phyloP scores from a whole-genome alignment of 2,113 vertebrate genomes.

The Rallus limicola region DNA sequence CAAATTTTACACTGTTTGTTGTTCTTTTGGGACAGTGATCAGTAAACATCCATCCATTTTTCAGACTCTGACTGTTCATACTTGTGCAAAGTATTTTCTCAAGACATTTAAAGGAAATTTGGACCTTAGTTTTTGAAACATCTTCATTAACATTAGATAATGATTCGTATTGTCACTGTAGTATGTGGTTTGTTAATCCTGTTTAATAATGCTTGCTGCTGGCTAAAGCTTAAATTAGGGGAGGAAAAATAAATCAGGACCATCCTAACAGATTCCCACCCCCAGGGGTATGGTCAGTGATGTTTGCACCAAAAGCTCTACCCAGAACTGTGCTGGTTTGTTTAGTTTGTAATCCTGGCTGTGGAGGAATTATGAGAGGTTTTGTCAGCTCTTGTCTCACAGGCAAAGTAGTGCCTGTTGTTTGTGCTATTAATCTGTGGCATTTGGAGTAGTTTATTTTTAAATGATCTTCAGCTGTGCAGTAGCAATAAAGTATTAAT shows the following conservation, averaged over 20 bases:
- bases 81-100: neutral
- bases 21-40: neutral
- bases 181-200: neutral
- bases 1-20: neutral
- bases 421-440: neutral
- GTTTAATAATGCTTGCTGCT: neutral
- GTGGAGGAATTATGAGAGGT: neutral
- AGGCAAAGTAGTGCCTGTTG: neutral
- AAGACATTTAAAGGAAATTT: neutral
- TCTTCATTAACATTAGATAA: neutral
- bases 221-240: neutral
- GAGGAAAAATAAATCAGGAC: rapidly evolving
- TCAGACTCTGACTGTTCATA: neutral
- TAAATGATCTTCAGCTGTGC: neutral
- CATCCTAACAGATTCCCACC: neutral
- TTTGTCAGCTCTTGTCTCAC: neutral
- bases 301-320: neutral
- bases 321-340: neutral
- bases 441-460: neutral
- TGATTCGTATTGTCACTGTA: neutral
- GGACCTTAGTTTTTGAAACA: neutral
- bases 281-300: neutral
- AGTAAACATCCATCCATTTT: neutral
- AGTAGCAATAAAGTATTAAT: neutral
- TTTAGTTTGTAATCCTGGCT: neutral